phyloP scores from a whole-genome alignment of 2,113 vertebrate species.

The Oreocharis arfaki region DNA sequence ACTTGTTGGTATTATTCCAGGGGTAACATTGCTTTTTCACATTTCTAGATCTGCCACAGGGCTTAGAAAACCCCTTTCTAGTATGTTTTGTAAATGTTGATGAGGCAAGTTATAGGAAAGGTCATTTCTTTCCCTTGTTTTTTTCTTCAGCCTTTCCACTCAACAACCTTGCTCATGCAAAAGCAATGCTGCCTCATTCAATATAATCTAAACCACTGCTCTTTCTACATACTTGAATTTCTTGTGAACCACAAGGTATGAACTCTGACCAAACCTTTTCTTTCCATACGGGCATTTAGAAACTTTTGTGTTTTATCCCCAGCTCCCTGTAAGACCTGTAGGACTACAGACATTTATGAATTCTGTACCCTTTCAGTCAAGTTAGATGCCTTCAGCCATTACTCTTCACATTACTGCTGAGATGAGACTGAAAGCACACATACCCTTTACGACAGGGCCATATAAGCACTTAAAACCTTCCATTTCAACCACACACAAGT shows the following conservation, averaged over 20 bases:
- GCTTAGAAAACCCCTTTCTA: neutral
- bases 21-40: neutral
- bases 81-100: neutral
- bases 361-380: neutral
- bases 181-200: neutral
- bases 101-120: neutral
- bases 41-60: neutral
- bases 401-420: neutral
- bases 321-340: neutral
- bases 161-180: neutral
- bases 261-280: neutral
- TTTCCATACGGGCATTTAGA: neutral
- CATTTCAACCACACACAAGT: neutral
- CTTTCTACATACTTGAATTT: neutral
- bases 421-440: neutral
- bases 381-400: neutral
- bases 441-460: neutral
- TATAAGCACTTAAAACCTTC: neutral
- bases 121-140: rapidly evolving
- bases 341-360: neutral
- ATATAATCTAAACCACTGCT: neutral
- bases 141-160: neutral
- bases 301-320: neutral
- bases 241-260: neutral
- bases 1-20: neutral